Conservation (phyloP, 2,113 vertebrate species). For the Hippocampus barbouri region DNA sequence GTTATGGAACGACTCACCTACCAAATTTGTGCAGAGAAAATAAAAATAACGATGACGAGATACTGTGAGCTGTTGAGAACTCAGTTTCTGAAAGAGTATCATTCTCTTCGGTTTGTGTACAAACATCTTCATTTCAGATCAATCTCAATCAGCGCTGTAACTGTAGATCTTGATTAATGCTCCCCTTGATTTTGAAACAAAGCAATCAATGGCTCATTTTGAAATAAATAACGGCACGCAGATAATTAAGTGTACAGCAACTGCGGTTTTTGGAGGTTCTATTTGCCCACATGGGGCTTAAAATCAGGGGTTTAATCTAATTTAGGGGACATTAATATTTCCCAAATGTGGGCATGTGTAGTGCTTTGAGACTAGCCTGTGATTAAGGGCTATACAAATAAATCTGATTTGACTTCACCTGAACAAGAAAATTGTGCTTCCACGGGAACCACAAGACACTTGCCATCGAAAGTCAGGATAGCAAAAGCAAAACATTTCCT, state of each 20-base stretch:
- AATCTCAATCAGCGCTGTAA: not conserved
- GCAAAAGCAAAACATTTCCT: too few species aligned
- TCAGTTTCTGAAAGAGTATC: not conserved
- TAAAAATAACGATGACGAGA: not conserved
- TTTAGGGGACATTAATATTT: too few species aligned
- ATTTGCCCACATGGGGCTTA: too few species aligned
- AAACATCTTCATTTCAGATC: not conserved
- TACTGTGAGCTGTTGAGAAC: not conserved
- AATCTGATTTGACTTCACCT: too few species aligned
- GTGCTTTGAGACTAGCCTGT: too few species aligned
- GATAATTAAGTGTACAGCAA: not conserved
- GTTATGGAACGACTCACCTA: conserved; percentile 39
- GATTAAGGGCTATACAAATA: too few species aligned
- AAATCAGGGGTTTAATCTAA: too few species aligned
- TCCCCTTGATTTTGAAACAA: not conserved
- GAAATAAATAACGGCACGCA: not conserved
- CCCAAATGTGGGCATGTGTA: too few species aligned
- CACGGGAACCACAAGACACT: too few species aligned
- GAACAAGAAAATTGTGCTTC: too few species aligned
- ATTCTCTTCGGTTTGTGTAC: not conserved
- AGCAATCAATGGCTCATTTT: not conserved
- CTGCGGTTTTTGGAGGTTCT: not conserved
- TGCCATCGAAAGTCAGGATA: too few species aligned
- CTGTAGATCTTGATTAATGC: not conserved
- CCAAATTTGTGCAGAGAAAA: not conserved